Percentiles rank a stretch among this genome's conserved stretches.
Evolutionary conservation across 1,140 invertebrate genomes (phyloP).

Genomic region (Microvelia longipes): DNA sequence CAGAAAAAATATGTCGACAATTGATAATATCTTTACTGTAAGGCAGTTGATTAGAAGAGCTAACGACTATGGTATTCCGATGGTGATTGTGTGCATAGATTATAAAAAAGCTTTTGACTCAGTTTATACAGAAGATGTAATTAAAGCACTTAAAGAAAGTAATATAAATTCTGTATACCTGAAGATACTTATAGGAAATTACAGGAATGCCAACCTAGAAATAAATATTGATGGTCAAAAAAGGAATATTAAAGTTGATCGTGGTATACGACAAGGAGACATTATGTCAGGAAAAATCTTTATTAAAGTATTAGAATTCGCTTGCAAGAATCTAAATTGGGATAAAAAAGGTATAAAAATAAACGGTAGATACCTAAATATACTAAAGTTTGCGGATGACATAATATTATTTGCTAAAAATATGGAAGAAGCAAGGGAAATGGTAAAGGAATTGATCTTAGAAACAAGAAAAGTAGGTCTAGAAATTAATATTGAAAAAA

Average conservation of each 20-base stretch:
- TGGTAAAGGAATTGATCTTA: no score
- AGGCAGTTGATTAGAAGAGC: neutral
- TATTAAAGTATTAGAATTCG: neutral
- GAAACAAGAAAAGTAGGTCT: no score
- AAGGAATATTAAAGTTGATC: neutral
- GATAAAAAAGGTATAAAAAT: neutral
- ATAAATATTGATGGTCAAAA: neutral
- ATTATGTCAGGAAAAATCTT: neutral
- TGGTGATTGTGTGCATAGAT: neutral
- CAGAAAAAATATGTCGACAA: neutral
- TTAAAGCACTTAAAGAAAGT: neutral
- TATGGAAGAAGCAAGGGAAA: no score
- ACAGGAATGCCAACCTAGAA: neutral
- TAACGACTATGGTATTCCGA: neutral
- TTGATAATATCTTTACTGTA: neutral
- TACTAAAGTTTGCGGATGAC: no score
- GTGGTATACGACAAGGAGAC: neutral
- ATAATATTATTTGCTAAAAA: no score
- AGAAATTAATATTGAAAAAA: no score
- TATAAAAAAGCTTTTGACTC: neutral
- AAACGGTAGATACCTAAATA: neutral
- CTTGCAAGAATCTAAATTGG: neutral
- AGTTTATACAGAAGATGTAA: neutral
- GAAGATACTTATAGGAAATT: neutral
- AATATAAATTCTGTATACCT: neutral